Base-by-base conservation (phyloP, 2,888 invertebrate species). In the Ellobium chinense region DNA sequence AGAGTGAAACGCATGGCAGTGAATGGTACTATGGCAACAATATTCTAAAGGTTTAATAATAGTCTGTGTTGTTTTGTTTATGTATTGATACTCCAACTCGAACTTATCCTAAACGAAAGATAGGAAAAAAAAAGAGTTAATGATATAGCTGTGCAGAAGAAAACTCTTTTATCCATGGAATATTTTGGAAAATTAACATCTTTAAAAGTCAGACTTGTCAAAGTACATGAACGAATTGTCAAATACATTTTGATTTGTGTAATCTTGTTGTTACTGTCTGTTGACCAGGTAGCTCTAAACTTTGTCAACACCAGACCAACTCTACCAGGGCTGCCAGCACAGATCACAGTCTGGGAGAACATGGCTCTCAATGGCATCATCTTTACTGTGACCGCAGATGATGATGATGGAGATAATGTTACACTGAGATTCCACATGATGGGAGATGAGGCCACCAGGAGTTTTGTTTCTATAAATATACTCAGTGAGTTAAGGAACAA, bases 281-380 rank as follows among this genome's bases (percentile, higher is more conserved):
- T 5, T 63, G 3, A 5, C 12, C 62, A 74, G 74, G 62, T 62
- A 9, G 29, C 60, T 34, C n/a, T 74, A 37, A 39, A 3, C 9
- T 74, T 62, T 74, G 37, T 62, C 9, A 74, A 74, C 39, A 18
- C 74, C 14, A 62, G 27, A 31, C 74, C 74, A 7, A 37, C 31
- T 29, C 46, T 74, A 21, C 74, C 24, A 21, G 39, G 60, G 7
- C 62, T 74, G 29, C 74, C 74, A 21, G 74, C 62, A 18, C 29
- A 39, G 14, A 18, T 74, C 27, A 29, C 74, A 3, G 27, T 74
- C 4, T 18, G 27, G n/a, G 74, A 74, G 39, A 62, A 21, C 21
- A 62, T 0, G 24, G 7, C 36, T 39, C 29, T 39, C 2, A 37
- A 24, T 37, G 46, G 37, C 18, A 36, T 74, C 24, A 21, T 66